phyloP scores from a whole-genome alignment of 2,113 vertebrate species.

The Antechinus stuartii region DNA sequence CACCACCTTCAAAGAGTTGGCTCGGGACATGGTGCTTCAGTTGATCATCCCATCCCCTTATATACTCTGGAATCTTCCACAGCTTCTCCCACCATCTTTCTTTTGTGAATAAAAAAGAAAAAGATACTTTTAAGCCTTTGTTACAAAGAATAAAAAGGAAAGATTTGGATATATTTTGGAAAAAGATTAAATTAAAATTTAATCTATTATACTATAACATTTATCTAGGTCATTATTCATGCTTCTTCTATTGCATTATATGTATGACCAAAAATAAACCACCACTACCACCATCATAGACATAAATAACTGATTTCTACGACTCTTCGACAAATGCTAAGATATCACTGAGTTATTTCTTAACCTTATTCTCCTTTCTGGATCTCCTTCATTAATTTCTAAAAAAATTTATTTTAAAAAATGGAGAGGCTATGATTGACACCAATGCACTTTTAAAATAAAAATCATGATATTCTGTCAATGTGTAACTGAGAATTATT shows the following conservation, averaged over 20 bases:
- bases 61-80: slow-evolving; percentile 89
- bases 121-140: slow-evolving; percentile 75
- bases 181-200: slow-evolving; percentile 13
- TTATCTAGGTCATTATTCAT: not conserved
- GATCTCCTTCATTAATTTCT: not conserved
- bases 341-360: not conserved
- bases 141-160: slow-evolving; percentile 50
- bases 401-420: not conserved
- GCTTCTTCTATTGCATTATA: not conserved
- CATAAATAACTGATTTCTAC: not conserved
- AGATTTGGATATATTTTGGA: slow-evolving; percentile 44
- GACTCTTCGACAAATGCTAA: not conserved
- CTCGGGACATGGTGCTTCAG: slow-evolving; percentile 86
- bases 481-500: not conserved
- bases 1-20: slow-evolving; percentile 87
- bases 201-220: not conserved
- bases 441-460: not conserved
- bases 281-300: not conserved
- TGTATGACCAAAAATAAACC: not conserved
- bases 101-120: slow-evolving; percentile 82
- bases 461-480: not conserved
- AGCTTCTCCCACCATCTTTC: slow-evolving; percentile 89
- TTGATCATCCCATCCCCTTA: slow-evolving; percentile 87
- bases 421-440: not conserved
- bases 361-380: not conserved